Conservation (phyloP, 2,797 vertebrate genomes). For the Argentina silus region DNA sequence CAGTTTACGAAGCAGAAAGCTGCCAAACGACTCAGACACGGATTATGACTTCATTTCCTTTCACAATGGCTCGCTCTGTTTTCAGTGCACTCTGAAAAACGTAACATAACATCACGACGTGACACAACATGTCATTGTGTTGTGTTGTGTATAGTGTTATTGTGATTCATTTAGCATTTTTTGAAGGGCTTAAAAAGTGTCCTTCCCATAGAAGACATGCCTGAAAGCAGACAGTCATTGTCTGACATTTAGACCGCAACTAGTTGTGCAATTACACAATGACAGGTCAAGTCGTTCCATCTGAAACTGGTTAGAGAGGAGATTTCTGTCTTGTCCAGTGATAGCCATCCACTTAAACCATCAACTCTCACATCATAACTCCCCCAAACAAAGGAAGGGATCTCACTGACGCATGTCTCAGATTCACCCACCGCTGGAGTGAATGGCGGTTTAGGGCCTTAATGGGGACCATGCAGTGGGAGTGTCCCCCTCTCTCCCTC, state of each 20-base stretch:
- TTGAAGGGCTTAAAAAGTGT: conserved; percentile 14
- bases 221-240: not conserved
- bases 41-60: conserved; percentile 5
- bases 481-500: conserved; percentile 15
- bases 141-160: not conserved
- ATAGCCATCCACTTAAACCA: not conserved
- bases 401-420: conserved; percentile 3
- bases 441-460: conserved; percentile 31
- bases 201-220: not conserved
- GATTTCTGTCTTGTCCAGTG: too few relatives aligned
- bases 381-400: not conserved
- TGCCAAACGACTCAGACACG: not conserved
- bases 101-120: not conserved
- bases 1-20: not conserved
- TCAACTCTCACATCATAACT: not conserved
- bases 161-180: not conserved
- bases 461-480: conserved; percentile 4
- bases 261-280: too few relatives aligned
- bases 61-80: conserved; percentile 8
- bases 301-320: too few relatives aligned
- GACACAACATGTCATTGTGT: too few relatives aligned
- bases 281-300: too few relatives aligned
- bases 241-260: not conserved
- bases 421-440: conserved; percentile 14
- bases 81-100: not conserved